Conservation (phyloP, 2,888 invertebrate genomes). For the Melipona bicolor region DNA sequence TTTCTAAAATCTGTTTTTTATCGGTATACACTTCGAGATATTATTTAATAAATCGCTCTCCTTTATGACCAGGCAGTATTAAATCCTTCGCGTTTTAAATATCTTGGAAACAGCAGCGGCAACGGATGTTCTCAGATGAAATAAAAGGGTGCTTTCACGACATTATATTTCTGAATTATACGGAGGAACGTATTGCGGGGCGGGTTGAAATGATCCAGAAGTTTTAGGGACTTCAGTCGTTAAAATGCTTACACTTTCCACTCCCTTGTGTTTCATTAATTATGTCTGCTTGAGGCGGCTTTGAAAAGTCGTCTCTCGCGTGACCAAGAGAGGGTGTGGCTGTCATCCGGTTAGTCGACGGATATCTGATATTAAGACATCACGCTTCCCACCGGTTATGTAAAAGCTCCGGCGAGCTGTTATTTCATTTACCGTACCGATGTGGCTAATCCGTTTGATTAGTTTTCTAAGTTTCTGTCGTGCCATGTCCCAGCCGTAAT, state of each 20-base stretch:
- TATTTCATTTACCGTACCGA: conserved; percentile 40
- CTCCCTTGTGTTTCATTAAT: conserved; percentile 65
- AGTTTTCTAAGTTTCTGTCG: conserved; percentile 18
- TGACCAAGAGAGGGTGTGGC: conserved; percentile 77
- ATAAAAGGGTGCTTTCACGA: conserved; percentile 4
- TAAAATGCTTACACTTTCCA: conserved; percentile 62
- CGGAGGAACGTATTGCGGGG: conserved; percentile 7
- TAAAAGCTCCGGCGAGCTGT: conserved; percentile 25
- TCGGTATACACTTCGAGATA: background rate
- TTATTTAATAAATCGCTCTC: background rate
- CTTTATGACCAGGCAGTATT: background rate
- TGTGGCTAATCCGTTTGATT: conserved; percentile 53
- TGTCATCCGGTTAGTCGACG: conserved; percentile 66
- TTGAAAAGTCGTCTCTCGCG: conserved; percentile 74
- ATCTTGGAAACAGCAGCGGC: background rate
- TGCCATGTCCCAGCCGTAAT: background rate
- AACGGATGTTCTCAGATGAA: background rate
- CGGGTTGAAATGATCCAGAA: conserved; percentile 38
- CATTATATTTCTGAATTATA: conserved; percentile 25
- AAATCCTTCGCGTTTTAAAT: background rate
- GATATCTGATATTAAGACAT: conserved; percentile 73
- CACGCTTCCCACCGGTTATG: conserved; percentile 54
- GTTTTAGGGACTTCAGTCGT: conserved; percentile 53
- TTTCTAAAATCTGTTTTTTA: background rate
- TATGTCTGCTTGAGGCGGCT: conserved; percentile 63